phyloP scores from a whole-genome alignment of 1,140 invertebrate species.

The Apocrypta bakeri region DNA sequence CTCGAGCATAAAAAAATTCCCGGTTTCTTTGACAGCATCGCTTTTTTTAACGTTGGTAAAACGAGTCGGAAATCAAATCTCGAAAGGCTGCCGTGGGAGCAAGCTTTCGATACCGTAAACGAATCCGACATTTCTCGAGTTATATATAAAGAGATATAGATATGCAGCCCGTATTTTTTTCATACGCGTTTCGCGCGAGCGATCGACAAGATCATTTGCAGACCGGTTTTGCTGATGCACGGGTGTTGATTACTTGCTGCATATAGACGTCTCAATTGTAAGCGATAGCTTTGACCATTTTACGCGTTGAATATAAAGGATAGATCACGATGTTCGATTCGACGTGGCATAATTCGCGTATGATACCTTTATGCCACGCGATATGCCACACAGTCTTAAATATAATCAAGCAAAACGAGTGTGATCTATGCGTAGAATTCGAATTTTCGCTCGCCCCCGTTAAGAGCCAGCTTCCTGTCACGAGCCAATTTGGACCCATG shows the following conservation, averaged over 20 bases:
- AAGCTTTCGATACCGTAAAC: constrained; percentile 39
- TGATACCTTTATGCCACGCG: constrained; percentile 44
- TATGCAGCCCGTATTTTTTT: constrained; percentile 6
- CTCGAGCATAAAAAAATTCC: background rate
- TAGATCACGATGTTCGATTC: constrained; percentile 25
- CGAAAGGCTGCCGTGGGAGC: constrained; percentile 39
- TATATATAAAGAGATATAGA: constrained; percentile 15
- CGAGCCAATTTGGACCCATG: no score
- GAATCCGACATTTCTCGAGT: constrained; percentile 37
- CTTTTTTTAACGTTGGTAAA: constrained; percentile 27
- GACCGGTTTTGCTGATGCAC: constrained; percentile 28
- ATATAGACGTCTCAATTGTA: constrained; percentile 21
- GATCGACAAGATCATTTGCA: constrained; percentile 44
- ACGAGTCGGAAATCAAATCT: constrained; percentile 33
- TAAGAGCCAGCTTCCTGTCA: no score
- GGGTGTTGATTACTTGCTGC: constrained; percentile 38
- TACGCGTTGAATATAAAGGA: constrained; percentile 46
- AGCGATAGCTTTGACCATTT: constrained; percentile 44
- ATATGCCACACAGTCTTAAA: constrained; percentile 9
- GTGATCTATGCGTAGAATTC: no score
- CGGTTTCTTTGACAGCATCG: background rate
- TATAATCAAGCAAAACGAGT: no score
- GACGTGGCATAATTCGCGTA: background rate
- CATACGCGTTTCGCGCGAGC: background rate
- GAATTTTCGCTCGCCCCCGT: no score